Base-by-base conservation (phyloP, 2,113 vertebrate genomes). In the Entomyzon cyanotis region DNA sequence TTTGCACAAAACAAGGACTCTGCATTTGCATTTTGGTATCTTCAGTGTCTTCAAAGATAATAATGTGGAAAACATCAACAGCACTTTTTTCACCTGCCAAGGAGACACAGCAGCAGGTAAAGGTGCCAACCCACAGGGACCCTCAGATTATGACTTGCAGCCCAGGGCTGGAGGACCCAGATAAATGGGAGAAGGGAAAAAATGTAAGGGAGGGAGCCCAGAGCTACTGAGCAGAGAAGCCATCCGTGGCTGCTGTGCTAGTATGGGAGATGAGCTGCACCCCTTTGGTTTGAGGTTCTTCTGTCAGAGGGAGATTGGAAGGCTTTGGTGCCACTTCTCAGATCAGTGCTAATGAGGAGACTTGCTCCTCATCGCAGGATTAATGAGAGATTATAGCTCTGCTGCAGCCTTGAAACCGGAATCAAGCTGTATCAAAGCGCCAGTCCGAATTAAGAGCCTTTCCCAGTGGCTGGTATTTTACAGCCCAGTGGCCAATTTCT, bases 401-500 rank as follows among this genome's bases (percentile, higher is more conserved):
- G 46, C 42, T 11, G 3, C 77, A 91, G 84, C 50, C 70, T 73
- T 70, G 76, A 94, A 86, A 93, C 89, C n/a, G 20, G 81, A 92
- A 81, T 84, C 55, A 90, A 95, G 69, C 78, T 60, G n/a, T 87
- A 96, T 98, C 96, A 98, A 97, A 98, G 97, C 33, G 0, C 84
- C 79, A 70, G 91, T 70, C 37, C 3, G 11, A 96, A 81, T 93
- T 96, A 97, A 97, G 89, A 97, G 79, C 87, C 95, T 97, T 97
- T 96, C 91, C 87, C 84, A 79, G 78, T 94, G 96, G 94, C 84
- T 97, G 97, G 97, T 92, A 97, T 98, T 97, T 98, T 97, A 98
- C 98, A 98, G 96, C 89, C 96, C 95, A 95, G 68, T 96, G 97
- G 95, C 97, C 97, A 97, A 98, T 97, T 98, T 97, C 94, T 96